These are phyloP conservation scores for Heliocidaris tuberculata DNA, from an alignment of 35 echinoderm and acorn worm species.

Conservation along the genomic window DNA sequence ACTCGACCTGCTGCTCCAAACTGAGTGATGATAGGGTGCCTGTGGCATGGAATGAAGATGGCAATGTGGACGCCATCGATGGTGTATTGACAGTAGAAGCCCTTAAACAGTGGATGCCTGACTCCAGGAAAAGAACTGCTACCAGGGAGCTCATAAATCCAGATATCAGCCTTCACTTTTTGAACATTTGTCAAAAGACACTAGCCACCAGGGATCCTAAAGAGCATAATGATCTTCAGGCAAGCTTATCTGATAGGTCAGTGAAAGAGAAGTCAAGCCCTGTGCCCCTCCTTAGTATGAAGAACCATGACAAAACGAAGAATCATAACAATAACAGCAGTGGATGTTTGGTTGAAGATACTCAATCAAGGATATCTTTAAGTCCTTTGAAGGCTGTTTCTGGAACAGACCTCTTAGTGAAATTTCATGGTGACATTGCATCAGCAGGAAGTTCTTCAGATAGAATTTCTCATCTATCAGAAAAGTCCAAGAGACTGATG, in stretches of 20 bases:
- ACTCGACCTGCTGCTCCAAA: not conserved
- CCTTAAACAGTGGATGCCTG: slow-evolving; percentile 59
- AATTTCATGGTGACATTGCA: not conserved
- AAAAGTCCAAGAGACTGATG: not conserved
- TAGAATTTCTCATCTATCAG: not conserved
- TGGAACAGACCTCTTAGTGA: not conserved
- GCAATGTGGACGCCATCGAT: not conserved
- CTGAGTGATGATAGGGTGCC: not conserved
- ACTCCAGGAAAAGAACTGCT: slow-evolving; percentile 28
- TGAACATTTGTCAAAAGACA: slow-evolving; percentile 25
- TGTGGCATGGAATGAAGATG: not conserved
- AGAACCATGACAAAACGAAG: not conserved
- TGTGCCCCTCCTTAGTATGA: not conserved
- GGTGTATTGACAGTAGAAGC: slow-evolving; percentile 65
- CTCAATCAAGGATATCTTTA: not conserved
- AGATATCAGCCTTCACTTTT: not conserved
- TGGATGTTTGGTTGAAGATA: not conserved
- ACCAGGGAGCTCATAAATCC: slow-evolving; percentile 34
- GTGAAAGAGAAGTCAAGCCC: not conserved
- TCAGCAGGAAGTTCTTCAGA: not conserved
- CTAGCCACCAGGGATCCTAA: not conserved
- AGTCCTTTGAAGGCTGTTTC: not conserved
- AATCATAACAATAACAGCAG: slow-evolving; percentile 36
- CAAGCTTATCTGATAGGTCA: not conserved
- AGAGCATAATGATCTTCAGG: not conserved